A percentile compares a stretch with the other conserved stretches of the same genome.
Conservation (phyloP, 2,797 vertebrate genomes). For the Centroberyx gerrardi region DNA sequence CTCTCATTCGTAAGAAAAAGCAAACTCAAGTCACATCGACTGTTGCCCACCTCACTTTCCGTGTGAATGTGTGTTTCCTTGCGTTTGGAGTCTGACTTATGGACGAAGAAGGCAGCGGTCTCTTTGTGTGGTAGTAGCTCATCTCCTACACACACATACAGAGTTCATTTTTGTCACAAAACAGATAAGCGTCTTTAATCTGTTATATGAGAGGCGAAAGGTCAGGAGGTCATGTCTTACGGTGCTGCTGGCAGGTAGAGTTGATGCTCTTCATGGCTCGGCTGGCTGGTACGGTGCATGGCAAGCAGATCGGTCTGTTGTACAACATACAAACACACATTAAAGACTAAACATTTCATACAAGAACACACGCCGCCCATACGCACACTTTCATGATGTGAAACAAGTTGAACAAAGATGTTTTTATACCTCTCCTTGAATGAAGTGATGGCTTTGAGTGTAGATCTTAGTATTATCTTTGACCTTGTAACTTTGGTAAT, state of each 20-base stretch:
- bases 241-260: conserved; percentile 85
- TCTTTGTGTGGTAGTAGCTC: conserved; percentile 76
- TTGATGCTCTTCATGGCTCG: conserved; percentile 84
- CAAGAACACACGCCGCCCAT: too few species aligned
- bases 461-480: too few species aligned
- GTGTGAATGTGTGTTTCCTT: conserved; percentile 84
- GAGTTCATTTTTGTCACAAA: not conserved
- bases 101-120: conserved; percentile 82
- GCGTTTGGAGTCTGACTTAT: conserved; percentile 42
- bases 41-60: conserved; percentile 77
- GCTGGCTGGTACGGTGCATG: conserved; percentile 85
- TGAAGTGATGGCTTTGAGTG: too few species aligned
- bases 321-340: not conserved
- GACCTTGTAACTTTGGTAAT: too few species aligned
- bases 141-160: conserved; percentile 72
- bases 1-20: not conserved
- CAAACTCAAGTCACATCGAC: not conserved
- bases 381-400: not conserved
- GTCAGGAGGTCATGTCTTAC: conserved; percentile 75
- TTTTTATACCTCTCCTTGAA: too few species aligned
- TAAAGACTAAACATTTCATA: not conserved
- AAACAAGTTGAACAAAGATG: too few species aligned
- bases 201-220: not conserved
- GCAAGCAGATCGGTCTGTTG: conserved; percentile 88
- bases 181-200: not conserved